Conservation (phyloP, 2,888 invertebrate genomes). For the Ophion slaviceki region DNA sequence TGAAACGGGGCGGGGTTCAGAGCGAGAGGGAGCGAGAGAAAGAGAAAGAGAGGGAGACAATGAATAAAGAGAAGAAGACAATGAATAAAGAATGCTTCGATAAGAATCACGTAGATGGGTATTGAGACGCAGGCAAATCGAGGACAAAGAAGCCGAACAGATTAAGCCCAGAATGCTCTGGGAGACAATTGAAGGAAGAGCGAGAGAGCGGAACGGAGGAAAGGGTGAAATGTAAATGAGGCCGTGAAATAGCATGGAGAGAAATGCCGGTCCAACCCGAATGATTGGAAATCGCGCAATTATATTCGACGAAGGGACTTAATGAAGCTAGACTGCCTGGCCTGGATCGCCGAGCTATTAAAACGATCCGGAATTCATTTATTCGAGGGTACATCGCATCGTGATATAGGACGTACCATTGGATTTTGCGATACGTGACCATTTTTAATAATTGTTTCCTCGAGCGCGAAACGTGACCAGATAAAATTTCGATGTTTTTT, state of each 20-base stretch:
- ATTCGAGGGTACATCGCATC: not conserved
- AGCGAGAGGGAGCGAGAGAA: too few species aligned
- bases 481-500: slow-evolving; percentile 1
- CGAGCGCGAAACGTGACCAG: not conserved
- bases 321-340: slow-evolving; percentile 22
- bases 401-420: not conserved
- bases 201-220: not conserved
- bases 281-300: slow-evolving; percentile 56
- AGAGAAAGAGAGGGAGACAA: not conserved
- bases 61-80: not conserved
- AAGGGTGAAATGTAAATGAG: slow-evolving; percentile 51
- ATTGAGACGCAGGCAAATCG: slow-evolving; percentile 36
- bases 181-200: slow-evolving; percentile 29
- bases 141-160: slow-evolving; percentile 19
- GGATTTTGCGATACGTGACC: slow-evolving; percentile 3
- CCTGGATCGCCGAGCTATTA: not conserved
- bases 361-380: slow-evolving; percentile 1
- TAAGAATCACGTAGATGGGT: slow-evolving; percentile 41
- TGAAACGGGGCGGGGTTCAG: not conserved
- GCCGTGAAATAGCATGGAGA: slow-evolving; percentile 30
- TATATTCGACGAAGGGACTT: slow-evolving; percentile 27
- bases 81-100: slow-evolving; percentile 4
- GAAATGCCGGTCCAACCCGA: slow-evolving; percentile 51
- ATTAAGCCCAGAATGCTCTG: not conserved
- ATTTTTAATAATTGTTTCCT: slow-evolving; percentile 11